Evolutionary conservation across 2,797 vertebrate genomes (phyloP), one percentile per base, ranked within the genome.

Genomic region (Phaenicophaeus curvirostris): DNA sequence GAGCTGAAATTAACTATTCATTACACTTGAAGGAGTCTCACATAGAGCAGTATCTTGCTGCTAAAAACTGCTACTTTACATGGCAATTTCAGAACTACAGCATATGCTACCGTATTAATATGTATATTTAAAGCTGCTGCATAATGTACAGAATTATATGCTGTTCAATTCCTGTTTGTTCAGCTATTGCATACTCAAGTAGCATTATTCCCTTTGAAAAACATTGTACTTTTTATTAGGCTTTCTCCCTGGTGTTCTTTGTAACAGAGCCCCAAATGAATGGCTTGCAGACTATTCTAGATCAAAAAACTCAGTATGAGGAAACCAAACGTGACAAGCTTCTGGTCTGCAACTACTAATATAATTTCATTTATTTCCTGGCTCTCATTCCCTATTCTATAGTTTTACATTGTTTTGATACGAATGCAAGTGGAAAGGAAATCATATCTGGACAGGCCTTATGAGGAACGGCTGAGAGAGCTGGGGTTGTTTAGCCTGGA

Each of bases 1-100:
- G 85, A 89, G 75, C 90, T 93, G 90, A 96, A 96, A 98, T 97
- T 94, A 97, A 94, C 94, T 97, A 97, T 97, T 97, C 96, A 97
- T 97, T 98, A 97, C 91, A 96, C 83, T 94, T 91, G 95, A 97
- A 95, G 92, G 88, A 96, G 94, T 7, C 65, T 74, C 85, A 95
- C 95, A 94, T 95, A 77, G 82, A 95, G 83, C 37, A 55, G 94
- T 92, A 88, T 90, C 97, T 97, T 96, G 95, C 95, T 94, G 96
- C 89, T 93, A 95, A 91, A 95, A 84, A 89, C 85, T 94, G 88
- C 92, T 96, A 94, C 78, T 96, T 96, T 95, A 97, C 94, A 96
- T 85, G 93, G 96, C 96, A 96, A 95, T 97, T 97, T 96, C 93
- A 87, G 91, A 93, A 97, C 75, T 63, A 95, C 96, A 96, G 96